These are phyloP conservation scores for Ornithoptera priamus DNA, from an alignment of 2,888 invertebrate genomes.

Conservation along the genomic window DNA sequence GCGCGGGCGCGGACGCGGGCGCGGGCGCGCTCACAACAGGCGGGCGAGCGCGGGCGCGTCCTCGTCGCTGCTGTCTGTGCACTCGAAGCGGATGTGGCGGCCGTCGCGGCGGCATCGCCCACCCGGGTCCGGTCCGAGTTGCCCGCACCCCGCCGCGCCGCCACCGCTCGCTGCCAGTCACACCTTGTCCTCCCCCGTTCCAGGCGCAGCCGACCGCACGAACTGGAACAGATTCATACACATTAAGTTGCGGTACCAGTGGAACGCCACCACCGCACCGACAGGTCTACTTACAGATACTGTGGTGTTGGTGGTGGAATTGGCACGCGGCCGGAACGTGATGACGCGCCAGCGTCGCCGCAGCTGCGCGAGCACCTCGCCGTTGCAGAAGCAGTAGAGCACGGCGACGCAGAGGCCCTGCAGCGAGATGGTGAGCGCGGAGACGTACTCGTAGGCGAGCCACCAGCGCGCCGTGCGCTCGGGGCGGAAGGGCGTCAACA, in stretches of 20 bases:
- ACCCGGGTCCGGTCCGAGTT: constrained; percentile 26
- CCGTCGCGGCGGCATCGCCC: constrained; percentile 35
- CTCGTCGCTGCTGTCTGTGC: constrained; percentile 69
- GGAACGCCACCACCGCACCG: constrained; percentile 20
- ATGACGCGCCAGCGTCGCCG: constrained; percentile 92
- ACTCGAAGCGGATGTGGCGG: constrained; percentile 70
- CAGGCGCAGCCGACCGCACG: constrained; percentile 85
- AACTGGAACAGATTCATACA: constrained; percentile 81
- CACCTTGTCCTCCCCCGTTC: constrained; percentile 88
- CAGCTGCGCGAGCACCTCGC: constrained; percentile 94
- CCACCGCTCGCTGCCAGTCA: constrained; percentile 83
- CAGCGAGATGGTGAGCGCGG: constrained; percentile 92
- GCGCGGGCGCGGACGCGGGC: constrained; percentile 16
- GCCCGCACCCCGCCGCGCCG: constrained; percentile 30
- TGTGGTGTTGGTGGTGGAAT: constrained; percentile 92
- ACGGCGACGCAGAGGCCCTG: constrained; percentile 96
- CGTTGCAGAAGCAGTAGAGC: constrained; percentile 96
- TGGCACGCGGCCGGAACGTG: constrained; percentile 88
- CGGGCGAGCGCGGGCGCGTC: constrained; percentile 62
- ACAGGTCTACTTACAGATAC: constrained; percentile 86
- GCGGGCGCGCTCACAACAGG: constrained; percentile 48
- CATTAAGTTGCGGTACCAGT: constrained; percentile 1
- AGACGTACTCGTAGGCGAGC: constrained; percentile 89
- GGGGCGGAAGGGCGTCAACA: constrained; percentile 92
- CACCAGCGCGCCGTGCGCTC: constrained; percentile 85